These are phyloP conservation scores for Cottus gobio DNA, from an alignment of 2,113 vertebrate species.

Conservation along the genomic window DNA sequence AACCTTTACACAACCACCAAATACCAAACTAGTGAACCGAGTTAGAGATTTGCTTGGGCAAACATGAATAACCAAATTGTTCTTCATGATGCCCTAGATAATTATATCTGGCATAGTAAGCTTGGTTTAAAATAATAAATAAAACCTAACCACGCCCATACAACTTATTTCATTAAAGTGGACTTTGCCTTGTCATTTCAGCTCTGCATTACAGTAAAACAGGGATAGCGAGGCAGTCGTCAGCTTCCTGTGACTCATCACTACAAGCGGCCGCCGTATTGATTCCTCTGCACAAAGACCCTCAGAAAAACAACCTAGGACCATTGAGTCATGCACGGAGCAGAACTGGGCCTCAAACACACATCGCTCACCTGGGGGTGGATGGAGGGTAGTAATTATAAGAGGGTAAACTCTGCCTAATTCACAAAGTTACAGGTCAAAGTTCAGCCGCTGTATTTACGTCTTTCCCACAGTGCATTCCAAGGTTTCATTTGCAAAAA, in stretches of 20 bases:
- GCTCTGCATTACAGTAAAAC: conserved; percentile 33
- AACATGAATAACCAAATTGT: not conserved
- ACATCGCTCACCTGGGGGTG: not conserved
- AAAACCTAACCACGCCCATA: conserved; percentile 7
- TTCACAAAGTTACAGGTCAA: not conserved
- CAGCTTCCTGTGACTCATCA: conserved; percentile 57
- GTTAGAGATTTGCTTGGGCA: conserved; percentile 16
- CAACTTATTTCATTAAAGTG: conserved; percentile 26
- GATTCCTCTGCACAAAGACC: conserved; percentile 39
- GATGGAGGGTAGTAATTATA: not conserved
- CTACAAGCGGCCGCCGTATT: not conserved
- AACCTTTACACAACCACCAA: conserved; percentile 31
- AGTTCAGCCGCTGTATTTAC: not conserved
- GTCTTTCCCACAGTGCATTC: not conserved
- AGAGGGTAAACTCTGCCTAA: not conserved
- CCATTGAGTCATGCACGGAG: conserved; percentile 11
- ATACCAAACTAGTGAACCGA: conserved; percentile 29
- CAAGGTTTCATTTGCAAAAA: not conserved
- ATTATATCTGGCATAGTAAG: conserved; percentile 1
- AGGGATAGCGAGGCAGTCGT: conserved; percentile 41
- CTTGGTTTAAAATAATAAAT: conserved; percentile 2
- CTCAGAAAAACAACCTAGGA: conserved; percentile 29
- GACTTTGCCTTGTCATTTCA: conserved; percentile 32
- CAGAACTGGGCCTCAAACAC: not conserved
- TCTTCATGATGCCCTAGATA: not conserved